phyloP scores from a whole-genome alignment of 1,140 invertebrate genomes.

The Maconellicoccus hirsutus region DNA sequence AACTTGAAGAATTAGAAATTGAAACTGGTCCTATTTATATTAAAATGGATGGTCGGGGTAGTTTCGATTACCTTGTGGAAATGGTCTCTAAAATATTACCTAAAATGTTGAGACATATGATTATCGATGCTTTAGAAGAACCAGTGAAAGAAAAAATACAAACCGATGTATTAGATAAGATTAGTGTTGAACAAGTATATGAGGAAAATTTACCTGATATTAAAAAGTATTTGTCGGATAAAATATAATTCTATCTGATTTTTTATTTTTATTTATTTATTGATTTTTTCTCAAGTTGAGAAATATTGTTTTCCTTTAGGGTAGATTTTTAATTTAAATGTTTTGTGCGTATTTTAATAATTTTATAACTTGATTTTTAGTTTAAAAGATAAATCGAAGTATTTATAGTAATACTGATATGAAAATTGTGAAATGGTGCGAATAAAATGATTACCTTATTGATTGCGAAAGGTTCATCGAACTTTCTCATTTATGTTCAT shows the following conservation, averaged over 20 bases:
- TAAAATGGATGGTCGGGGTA: constrained; percentile 52
- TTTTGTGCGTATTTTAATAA: too few species aligned
- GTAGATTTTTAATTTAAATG: too few species aligned
- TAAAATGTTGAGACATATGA: constrained; percentile 67
- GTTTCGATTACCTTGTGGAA: constrained; percentile 64
- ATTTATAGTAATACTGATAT: too few species aligned
- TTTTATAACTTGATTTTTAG: too few species aligned
- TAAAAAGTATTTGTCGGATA: constrained; percentile 12
- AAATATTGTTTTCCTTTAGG: too few species aligned
- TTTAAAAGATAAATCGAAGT: too few species aligned
- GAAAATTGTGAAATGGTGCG: too few species aligned
- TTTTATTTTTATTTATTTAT: too few species aligned
- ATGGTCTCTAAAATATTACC: constrained; percentile 58
- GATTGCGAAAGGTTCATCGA: too few species aligned
- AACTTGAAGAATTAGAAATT: constrained; percentile 57
- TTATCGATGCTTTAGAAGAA: constrained; percentile 66
- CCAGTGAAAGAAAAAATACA: constrained; percentile 55
- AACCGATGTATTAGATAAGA: constrained; percentile 48
- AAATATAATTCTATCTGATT: constrained; percentile 2
- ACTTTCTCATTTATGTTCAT: too few species aligned
- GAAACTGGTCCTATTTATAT: constrained; percentile 60
- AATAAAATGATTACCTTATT: too few species aligned
- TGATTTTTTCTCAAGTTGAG: too few species aligned
- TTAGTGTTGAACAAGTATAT: constrained; percentile 59
- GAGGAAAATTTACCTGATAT: constrained; percentile 43